Base-by-base conservation (phyloP, 2,888 invertebrate genomes). In the Ormyrus rosae region DNA sequence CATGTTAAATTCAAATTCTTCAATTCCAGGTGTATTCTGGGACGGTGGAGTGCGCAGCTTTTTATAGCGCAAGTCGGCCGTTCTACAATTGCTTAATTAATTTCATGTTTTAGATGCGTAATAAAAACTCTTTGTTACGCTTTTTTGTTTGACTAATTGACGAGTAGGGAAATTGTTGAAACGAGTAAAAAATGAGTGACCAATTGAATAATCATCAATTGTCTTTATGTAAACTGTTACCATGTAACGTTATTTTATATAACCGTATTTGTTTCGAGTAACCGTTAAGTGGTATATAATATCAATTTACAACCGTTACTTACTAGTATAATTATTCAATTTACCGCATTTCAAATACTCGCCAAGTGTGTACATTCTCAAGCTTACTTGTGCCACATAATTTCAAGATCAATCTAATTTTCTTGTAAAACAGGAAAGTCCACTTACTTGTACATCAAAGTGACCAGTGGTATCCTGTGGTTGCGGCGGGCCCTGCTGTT, bases 361-460 rank as follows among this genome's bases (percentile, higher is more conserved):
- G 6, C 8, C 19, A 6, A n/a, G 65, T 53, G 34, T 34, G 1
- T 13, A 67, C 10, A 19, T n/a, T 67, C 13, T 5, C n/a, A 13
- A 56, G 0, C 6, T 64, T 0, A 2, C 34, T 34, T 34, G 34
- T 34, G 34, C 34, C 34, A 34, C 34, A 34, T 34, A 34, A 34
- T 34, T 34, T 34, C 34, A 34, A 34, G 34, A 34, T 34, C 34
- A 34, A 34, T 34, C 34, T 34, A 34, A 34, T 34, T 1, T 34
- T 34, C 34, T 34, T 0, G 34, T 34, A 34, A 34, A 34, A 34
- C 34, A 34, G 55, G 58, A 58, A 46, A 58, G 13, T 34, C 34
- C 34, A 84, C 87, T 88, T 81, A 90, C 90, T 87, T 90, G 90
- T 19, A 90, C 90, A 82, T 90, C 90, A 78, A 90, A 90, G 83